Percentiles rank a stretch among this genome's conserved stretches.
phyloP scores from a whole-genome alignment of 2,797 vertebrate genomes.

The Premnoplex brunnescens region DNA sequence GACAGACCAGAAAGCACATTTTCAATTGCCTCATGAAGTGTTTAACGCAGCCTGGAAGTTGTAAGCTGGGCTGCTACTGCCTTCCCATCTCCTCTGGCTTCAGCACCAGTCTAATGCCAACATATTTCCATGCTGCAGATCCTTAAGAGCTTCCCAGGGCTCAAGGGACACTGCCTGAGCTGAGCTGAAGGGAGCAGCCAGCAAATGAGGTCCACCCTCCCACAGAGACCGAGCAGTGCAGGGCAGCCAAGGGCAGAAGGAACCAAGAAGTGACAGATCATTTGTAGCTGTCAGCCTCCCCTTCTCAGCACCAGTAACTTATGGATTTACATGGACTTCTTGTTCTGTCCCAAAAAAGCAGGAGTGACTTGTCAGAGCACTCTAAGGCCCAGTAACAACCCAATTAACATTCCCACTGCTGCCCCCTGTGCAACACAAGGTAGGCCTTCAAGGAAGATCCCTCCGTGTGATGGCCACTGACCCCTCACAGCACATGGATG shows the following conservation, averaged over 20 bases:
- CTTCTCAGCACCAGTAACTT: background rate
- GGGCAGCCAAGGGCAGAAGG: background rate
- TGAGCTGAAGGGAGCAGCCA: background rate
- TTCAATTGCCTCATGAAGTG: background rate
- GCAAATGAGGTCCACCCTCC: background rate
- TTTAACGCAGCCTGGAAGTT: background rate
- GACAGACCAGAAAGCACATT: background rate
- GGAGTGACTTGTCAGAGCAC: background rate
- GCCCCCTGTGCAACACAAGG: background rate
- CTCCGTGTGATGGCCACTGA: background rate
- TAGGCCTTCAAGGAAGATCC: background rate
- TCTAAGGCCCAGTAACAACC: background rate
- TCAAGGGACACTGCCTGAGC: background rate
- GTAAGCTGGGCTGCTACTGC: background rate
- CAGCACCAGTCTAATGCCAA: background rate
- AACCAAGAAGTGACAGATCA: background rate
- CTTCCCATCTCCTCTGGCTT: background rate
- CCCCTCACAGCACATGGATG: background rate
- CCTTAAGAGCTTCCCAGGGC: background rate
- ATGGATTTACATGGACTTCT: background rate
- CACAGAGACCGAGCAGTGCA: rapidly evolving
- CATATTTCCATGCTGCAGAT: rapidly evolving
- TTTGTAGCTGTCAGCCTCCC: background rate
- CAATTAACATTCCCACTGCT: background rate
- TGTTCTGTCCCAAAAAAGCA: background rate